A percentile compares a stretch with the other conserved stretches of the same genome.
Evolutionary conservation across 1,140 invertebrate genomes (phyloP).

Genomic region (Drosophila tropicalis): DNA sequence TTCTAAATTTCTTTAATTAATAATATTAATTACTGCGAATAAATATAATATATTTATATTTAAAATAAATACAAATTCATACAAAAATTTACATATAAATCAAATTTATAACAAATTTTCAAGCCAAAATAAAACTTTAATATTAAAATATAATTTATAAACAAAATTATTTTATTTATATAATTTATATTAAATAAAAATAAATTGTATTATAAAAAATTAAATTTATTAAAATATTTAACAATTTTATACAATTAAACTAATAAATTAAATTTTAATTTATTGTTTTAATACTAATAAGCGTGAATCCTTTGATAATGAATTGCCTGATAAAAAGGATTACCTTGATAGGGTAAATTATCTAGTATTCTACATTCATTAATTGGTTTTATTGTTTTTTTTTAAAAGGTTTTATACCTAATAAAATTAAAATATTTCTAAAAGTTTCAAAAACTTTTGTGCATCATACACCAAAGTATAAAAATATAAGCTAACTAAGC

Average conservation of each 20-base stretch:
- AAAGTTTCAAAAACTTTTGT: too few species aligned
- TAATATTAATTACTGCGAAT: conserved; percentile 71
- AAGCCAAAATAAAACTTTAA: conserved; percentile 68
- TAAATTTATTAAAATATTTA: conserved; percentile 63
- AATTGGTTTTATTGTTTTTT: too few species aligned
- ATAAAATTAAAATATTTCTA: too few species aligned
- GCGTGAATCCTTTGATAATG: too few species aligned
- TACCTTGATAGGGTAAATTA: too few species aligned
- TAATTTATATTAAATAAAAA: conserved; percentile 16
- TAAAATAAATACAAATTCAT: conserved; percentile 45
- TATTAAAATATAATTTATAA: conserved; percentile 9
- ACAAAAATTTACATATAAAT: conserved; percentile 76
- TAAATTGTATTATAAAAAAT: conserved; percentile 31
- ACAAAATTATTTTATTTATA: neutral
- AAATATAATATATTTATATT: conserved; percentile 28
- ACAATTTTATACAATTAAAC: conserved; percentile 42
- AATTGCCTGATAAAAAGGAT: too few species aligned
- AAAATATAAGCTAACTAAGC: too few species aligned
- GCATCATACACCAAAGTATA: too few species aligned
- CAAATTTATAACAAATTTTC: conserved; percentile 56
- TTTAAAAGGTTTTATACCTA: too few species aligned
- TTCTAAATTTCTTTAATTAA: conserved; percentile 64
- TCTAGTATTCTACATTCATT: too few species aligned
- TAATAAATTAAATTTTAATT: neutral
- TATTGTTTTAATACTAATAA: too few species aligned